Evolutionary conservation across 2,888 invertebrate genomes (phyloP), one percentile per base, ranked within the genome.

Genomic region (Augiades crinisus): DNA sequence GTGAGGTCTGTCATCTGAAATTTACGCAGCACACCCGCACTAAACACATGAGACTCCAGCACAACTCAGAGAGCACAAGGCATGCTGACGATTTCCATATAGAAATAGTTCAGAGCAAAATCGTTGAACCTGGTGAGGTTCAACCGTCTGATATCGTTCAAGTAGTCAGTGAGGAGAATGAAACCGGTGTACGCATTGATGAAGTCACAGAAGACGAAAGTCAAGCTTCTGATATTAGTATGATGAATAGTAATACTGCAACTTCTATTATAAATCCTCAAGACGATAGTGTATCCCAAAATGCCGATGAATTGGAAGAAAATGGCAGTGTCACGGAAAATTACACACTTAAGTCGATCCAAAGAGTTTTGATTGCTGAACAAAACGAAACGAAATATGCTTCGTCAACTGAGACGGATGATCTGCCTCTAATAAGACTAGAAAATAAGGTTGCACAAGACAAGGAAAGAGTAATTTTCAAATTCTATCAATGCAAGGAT

Each of bases 1-100:
- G 65, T 34, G 16, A 24, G 0, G 4, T 30, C 0, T 67, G 67
- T 30, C 24, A 54, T 2, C 33, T 62, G 2, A 12, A 6, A 2
- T 62, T 65, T 17, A 40, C 55, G 4, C 6, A 4, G 5, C 8
- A 13, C 4, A 13, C 27, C 10, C 22, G 19, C 6, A n/a, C 34
- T 1, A 50, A 14, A 27, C 49, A 50, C n/a, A 13, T 27, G 22
- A 31, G 7, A 8, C 10, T 22, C 4, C 43, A 41, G 4, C 49
- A 50, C 1, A 12, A 4, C 49, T 43, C 1, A 12, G 16, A 0
- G 8, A 30, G n/a, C 4, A 16, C 0, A 3, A 37, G 5, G 14
- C 4, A 2, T n/a, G 2, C 3, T 6, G 33, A 41, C 3, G 21
- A 24, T 31, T 22, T 33, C 0, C 33, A 49, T n/a, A 5, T 41